A percentile compares a stretch with the other conserved stretches of the same genome.
Conservation (phyloP, 2,797 vertebrate genomes). For the Anabacerthia variegaticeps region DNA sequence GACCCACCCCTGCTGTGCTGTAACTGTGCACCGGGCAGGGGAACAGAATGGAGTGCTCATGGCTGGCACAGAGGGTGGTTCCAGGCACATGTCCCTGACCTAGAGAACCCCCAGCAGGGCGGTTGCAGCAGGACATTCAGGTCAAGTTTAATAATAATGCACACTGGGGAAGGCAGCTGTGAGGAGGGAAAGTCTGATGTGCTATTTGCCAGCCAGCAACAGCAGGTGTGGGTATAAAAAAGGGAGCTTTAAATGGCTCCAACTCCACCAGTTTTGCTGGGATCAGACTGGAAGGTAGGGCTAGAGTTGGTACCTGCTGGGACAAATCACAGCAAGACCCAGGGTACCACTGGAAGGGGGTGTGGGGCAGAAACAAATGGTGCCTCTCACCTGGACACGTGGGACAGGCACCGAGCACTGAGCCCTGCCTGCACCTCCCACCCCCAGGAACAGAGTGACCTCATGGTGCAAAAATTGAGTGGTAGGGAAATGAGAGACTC, state of each 20-base stretch:
- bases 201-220: not conserved
- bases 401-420: not conserved
- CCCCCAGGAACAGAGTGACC: not conserved
- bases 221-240: not conserved
- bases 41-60: accelerated
- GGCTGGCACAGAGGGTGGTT: not conserved
- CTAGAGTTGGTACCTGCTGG: not conserved
- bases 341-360: accelerated
- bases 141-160: not conserved
- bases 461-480: not conserved
- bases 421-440: not conserved
- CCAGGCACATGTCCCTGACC: not conserved
- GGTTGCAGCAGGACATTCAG: not conserved
- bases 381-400: not conserved
- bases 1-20: not conserved
- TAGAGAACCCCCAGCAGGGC: not conserved
- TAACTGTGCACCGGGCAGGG: not conserved
- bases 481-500: not conserved
- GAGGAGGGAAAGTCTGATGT: not conserved
- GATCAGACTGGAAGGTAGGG: not conserved
- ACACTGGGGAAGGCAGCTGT: not conserved
- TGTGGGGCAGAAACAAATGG: accelerated
- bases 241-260: not conserved
- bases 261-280: not conserved
- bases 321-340: not conserved